A percentile compares a stretch with the other conserved stretches of the same genome.
These are phyloP conservation scores for Athene noctua DNA, from an alignment of 2,113 vertebrate species.

Conservation along the genomic window DNA sequence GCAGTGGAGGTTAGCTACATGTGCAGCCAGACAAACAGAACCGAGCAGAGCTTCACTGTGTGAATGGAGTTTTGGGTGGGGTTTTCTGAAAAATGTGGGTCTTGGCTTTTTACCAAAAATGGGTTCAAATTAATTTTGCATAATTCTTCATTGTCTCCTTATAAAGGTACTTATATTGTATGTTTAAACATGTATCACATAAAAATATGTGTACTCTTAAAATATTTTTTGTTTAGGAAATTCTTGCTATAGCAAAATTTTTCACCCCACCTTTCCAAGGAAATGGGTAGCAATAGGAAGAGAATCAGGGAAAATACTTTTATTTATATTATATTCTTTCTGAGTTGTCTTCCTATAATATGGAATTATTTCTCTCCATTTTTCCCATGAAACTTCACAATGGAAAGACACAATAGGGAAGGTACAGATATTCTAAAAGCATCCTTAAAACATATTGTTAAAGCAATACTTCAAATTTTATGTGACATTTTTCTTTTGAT, in stretches of 20 bases:
- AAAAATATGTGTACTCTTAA: not conserved
- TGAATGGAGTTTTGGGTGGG: not conserved
- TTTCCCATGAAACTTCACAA: not conserved
- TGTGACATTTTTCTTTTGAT: not conserved
- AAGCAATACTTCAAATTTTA: not conserved
- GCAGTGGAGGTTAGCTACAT: not conserved
- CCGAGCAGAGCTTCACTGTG: not conserved
- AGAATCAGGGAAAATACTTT: not conserved
- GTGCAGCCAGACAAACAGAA: not conserved
- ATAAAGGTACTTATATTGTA: not conserved
- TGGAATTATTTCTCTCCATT: not conserved
- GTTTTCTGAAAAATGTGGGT: not conserved
- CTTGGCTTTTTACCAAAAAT: not conserved
- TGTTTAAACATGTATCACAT: not conserved
- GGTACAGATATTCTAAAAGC: not conserved
- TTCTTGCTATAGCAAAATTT: not conserved
- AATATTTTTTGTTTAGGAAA: not conserved
- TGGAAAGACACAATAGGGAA: not conserved
- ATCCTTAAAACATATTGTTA: not conserved
- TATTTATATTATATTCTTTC: not conserved
- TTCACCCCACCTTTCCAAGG: not conserved
- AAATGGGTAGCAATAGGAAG: not conserved
- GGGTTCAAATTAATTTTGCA: not conserved
- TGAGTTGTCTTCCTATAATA: not conserved
- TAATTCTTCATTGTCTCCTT: not conserved